A percentile compares a stretch with the other conserved stretches of the same genome.
phyloP scores from a whole-genome alignment of 1,140 invertebrate genomes.

The Dryas iulia region DNA sequence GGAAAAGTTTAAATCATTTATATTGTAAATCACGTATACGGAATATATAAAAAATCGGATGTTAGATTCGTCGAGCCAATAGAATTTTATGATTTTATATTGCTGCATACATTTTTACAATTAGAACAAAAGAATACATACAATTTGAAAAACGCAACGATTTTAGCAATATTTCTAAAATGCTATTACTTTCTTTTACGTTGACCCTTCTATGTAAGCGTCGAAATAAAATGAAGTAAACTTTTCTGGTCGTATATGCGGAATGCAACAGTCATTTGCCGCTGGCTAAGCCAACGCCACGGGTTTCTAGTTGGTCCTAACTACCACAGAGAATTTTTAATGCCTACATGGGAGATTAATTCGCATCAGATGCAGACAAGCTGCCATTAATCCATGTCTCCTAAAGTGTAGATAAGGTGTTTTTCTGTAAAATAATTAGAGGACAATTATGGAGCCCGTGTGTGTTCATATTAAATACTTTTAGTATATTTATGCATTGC shows the following conservation, averaged over 20 bases:
- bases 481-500: neutral
- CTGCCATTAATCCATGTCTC: neutral
- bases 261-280: constrained; percentile 29
- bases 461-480: neutral
- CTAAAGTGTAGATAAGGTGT: neutral
- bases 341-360: constrained; percentile 18
- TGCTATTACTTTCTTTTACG: neutral
- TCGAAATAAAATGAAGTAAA: constrained; percentile 7
- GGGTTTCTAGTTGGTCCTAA: constrained; percentile 18
- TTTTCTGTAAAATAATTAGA: neutral
- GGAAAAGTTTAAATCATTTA: neutral
- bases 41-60: neutral
- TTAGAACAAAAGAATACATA: too few relatives aligned
- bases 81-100: too few relatives aligned
- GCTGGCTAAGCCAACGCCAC: constrained; percentile 12
- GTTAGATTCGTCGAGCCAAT: too few relatives aligned
- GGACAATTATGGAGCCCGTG: neutral
- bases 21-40: neutral
- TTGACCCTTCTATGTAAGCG: neutral
- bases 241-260: constrained; percentile 12
- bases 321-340: constrained; percentile 21
- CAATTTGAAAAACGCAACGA: too few relatives aligned
- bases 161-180: too few relatives aligned
- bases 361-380: neutral
- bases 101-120: too few relatives aligned